Base-by-base conservation (phyloP, 23 tunicate species). In the Halocynthia roretzi region DNA sequence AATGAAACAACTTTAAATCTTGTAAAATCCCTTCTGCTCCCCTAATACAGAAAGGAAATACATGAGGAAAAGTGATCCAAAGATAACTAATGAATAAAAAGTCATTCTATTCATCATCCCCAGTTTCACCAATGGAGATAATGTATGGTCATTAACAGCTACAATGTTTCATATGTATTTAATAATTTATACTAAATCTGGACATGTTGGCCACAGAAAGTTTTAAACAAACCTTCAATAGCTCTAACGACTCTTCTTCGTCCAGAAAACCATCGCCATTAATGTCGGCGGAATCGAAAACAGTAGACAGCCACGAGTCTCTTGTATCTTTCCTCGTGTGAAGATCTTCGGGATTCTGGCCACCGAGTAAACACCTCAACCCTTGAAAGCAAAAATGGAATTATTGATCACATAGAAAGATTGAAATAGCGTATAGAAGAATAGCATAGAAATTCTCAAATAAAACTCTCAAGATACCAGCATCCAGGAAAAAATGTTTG, bases 221-320 rank as follows among this genome's bases (percentile, higher is more conserved):
- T 31, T 31, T 80, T 15, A 69, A 12, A 63, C 94, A 61, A 51
- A 88, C 91, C 51, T 83, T 94, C n/a, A 94, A 66, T 0, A 94
- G 81, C 56, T 84, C 69, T 7, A 94, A 52, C 10, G 95, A 87
- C 62, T 94, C 99, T 19, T 89, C 82, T 67, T 84, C 96, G 78
- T 94, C 99, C 19, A 94, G 76, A 67, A 56, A 85, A 8, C 99
- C 99, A 74, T 94, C 99, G 18, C 62, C 55, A 66, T 94, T 94
- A 64, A 81, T 77, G 57, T 94, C 99, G 15, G 99, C 99, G 6
- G 70, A 51, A 44, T 88, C 91, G 67, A 94, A 94, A 70, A 84
- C 72, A 22, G 84, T 65, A 63, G 81, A 44, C 48, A 94, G 55
- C 99, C 99, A 94, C 11, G 67, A 44, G 62, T 94, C 99, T 58